Conservation (phyloP, 2,888 invertebrate species). For the Melinaea marsaeus region DNA sequence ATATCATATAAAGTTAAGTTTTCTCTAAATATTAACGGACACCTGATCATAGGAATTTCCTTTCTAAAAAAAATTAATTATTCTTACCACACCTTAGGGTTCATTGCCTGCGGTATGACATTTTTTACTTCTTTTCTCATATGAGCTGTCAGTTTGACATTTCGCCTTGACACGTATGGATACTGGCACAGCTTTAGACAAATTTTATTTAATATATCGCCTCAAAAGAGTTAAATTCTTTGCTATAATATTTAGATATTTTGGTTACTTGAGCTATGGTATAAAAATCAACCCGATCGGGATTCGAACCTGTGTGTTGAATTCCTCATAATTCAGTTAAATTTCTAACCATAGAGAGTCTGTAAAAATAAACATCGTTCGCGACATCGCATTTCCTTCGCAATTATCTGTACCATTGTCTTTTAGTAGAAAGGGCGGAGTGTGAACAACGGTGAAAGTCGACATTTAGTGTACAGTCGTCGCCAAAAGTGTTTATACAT, state of each 20-base stretch:
- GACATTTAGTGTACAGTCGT: slow-evolving; percentile 33
- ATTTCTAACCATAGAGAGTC: neutral
- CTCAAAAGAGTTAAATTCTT: neutral
- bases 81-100: slow-evolving; percentile 22
- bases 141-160: slow-evolving; percentile 19
- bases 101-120: slow-evolving; percentile 20
- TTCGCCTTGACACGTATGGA: slow-evolving; percentile 29
- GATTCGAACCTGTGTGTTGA: too few species aligned
- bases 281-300: too few species aligned
- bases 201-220: neutral
- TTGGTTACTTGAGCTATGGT: too few species aligned
- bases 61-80: slow-evolving; percentile 27
- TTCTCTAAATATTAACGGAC: slow-evolving; percentile 9
- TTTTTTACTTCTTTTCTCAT: slow-evolving; percentile 17
- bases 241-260: too few species aligned
- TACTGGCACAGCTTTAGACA: neutral
- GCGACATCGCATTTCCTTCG: slow-evolving; percentile 56
- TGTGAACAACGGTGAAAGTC: slow-evolving; percentile 57
- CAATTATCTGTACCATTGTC: slow-evolving; percentile 67
- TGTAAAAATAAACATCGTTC: slow-evolving; percentile 29
- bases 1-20: slow-evolving; percentile 11
- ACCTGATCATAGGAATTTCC: slow-evolving; percentile 25
- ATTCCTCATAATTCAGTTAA: neutral
- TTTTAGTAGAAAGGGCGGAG: slow-evolving; percentile 58
- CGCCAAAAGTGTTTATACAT: slow-evolving; percentile 8